phyloP scores from a whole-genome alignment of 1,140 invertebrate species.

The Orius laevigatus region DNA sequence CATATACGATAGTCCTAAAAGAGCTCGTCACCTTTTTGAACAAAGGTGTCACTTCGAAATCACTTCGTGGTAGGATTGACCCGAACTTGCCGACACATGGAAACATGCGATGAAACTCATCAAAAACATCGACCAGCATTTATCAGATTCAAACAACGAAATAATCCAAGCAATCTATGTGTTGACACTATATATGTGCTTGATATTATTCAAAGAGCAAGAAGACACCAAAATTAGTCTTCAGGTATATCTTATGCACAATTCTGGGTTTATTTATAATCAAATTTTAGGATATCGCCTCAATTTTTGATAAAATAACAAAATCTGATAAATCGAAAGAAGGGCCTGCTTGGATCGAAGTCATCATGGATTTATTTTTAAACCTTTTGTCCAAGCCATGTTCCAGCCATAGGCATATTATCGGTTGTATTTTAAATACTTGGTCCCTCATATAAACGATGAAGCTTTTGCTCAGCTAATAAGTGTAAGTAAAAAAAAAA shows the following conservation, averaged over 20 bases:
- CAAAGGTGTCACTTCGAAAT: not conserved
- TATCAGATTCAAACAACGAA: not conserved
- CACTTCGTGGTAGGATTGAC: not conserved
- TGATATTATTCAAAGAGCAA: not conserved
- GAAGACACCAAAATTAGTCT: conserved; percentile 1
- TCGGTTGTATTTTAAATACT: not conserved
- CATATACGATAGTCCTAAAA: not conserved
- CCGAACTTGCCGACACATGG: conserved; percentile 6
- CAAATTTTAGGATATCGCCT: not conserved
- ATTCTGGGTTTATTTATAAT: no score
- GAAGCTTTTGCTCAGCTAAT: conserved; percentile 1
- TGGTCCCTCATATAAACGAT: conserved; percentile 6
- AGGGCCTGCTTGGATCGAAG: conserved; percentile 5
- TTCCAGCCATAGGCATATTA: not conserved
- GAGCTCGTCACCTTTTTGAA: not conserved
- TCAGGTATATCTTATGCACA: no score
- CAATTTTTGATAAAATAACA: not conserved
- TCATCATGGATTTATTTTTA: conserved; percentile 8
- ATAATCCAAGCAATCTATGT: not conserved
- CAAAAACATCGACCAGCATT: not conserved
- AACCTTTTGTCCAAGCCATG: conserved; percentile 3
- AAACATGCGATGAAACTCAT: not conserved
- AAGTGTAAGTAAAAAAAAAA: not conserved
- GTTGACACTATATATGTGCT: conserved; percentile 2
- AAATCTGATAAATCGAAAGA: not conserved